Conservation (phyloP, 2,797 vertebrate genomes). For the Myiothlypis chrysogaster region DNA sequence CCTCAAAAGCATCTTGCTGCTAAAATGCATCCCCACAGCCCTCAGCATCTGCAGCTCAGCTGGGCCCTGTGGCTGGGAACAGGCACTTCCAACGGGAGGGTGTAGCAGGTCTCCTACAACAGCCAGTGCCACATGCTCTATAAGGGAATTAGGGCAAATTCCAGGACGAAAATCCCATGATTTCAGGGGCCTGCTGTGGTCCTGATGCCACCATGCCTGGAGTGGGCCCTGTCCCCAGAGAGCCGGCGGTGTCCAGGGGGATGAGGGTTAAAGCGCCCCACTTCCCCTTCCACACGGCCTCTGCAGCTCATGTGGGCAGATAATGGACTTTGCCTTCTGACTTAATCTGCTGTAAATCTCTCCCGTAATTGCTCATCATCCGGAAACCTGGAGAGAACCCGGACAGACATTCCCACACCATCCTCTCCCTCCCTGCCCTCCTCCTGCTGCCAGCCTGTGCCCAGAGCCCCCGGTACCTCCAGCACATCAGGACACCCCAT, state of each 20-base stretch:
- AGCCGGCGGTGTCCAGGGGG: rapidly evolving
- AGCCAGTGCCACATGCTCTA: rapidly evolving
- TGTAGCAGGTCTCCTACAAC: background rate
- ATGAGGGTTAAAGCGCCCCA: background rate
- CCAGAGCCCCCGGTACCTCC: background rate
- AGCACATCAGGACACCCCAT: rapidly evolving
- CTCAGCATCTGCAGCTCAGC: background rate
- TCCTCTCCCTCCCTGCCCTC: background rate
- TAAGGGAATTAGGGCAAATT: rapidly evolving
- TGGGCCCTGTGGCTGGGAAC: background rate
- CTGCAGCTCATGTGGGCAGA: background rate
- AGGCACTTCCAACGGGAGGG: background rate
- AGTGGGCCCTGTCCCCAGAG: rapidly evolving
- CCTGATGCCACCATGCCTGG: background rate
- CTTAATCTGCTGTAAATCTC: conserved; percentile 51
- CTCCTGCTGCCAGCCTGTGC: background rate
- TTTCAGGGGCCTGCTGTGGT: background rate
- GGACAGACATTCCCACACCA: background rate
- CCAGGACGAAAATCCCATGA: rapidly evolving
- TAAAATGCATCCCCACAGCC: background rate
- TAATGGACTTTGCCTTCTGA: conserved; percentile 46
- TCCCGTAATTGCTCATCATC: conserved; percentile 31
- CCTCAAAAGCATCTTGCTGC: conserved; percentile 10
- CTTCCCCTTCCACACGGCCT: rapidly evolving
- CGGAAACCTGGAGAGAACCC: background rate